These are phyloP conservation scores for Rachycentron canadum DNA, from an alignment of 2,797 vertebrate species.

Conservation along the genomic window DNA sequence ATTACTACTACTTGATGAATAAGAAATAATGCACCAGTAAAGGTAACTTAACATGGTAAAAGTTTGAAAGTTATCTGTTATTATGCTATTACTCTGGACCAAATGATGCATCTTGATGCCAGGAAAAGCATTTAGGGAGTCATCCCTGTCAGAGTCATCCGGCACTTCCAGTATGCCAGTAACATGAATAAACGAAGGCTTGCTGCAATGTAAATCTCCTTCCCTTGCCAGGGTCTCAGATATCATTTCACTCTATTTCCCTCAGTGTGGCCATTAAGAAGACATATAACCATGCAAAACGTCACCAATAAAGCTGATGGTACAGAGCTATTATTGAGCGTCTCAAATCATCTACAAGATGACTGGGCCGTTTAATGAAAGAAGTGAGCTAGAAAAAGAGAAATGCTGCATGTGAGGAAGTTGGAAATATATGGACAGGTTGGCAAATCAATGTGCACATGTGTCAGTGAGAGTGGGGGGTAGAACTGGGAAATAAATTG, in stretches of 20 bases:
- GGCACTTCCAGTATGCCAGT: slow-evolving; percentile 20
- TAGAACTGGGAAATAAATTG: slow-evolving; percentile 2
- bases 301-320: slow-evolving; percentile 66
- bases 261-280: slow-evolving; percentile 64
- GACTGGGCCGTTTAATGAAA: slow-evolving; percentile 52
- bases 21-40: slow-evolving; percentile 20
- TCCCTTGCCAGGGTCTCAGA: slow-evolving; percentile 41
- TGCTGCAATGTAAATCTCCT: slow-evolving; percentile 54
- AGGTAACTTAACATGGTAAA: slow-evolving; percentile 11
- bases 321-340: slow-evolving; percentile 50
- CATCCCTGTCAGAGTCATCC: slow-evolving; percentile 7
- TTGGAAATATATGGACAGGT: slow-evolving; percentile 30
- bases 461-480: slow-evolving; percentile 17
- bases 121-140: slow-evolving; percentile 42
- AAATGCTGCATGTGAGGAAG: slow-evolving; percentile 16
- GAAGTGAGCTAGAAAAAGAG: slow-evolving; percentile 18
- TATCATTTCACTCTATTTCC: slow-evolving; percentile 59
- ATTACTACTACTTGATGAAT: neutral
- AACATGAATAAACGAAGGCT: slow-evolving; percentile 51
- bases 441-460: slow-evolving; percentile 42
- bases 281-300: slow-evolving; percentile 60
- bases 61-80: slow-evolving; percentile 36
- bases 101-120: slow-evolving; percentile 35
- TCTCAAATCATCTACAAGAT: slow-evolving; percentile 57
- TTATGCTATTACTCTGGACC: slow-evolving; percentile 30